phyloP scores from a whole-genome alignment of 2,113 vertebrate genomes.

The Oryzias woworae region DNA sequence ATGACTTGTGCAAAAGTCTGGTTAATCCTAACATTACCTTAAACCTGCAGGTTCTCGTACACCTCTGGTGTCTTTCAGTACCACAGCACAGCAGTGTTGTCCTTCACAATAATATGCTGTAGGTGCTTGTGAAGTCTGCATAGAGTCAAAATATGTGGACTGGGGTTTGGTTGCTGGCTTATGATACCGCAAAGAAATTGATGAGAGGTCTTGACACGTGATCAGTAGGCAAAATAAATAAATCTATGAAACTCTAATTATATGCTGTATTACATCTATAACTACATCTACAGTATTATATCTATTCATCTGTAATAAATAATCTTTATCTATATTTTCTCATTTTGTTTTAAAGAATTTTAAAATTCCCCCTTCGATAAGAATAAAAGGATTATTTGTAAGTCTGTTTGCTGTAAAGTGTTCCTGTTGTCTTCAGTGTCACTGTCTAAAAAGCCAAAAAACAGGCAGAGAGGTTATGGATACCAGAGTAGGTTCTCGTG shows the following conservation, averaged over 20 bases:
- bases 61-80: conserved; percentile 8
- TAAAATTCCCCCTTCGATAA: conserved; percentile 50
- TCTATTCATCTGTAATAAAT: conserved; percentile 52
- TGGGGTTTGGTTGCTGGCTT: conserved; percentile 47
- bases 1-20: conserved; percentile 47
- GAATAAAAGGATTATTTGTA: conserved; percentile 34
- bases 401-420: conserved; percentile 28
- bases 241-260: conserved; percentile 55
- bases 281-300: conserved; percentile 54
- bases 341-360: conserved; percentile 49
- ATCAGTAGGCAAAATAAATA: conserved; percentile 59
- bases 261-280: conserved; percentile 46
- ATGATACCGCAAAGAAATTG: conserved; percentile 32
- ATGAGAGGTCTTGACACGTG: conserved; percentile 38
- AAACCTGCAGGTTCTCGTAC: conserved; percentile 6
- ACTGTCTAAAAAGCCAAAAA: conserved; percentile 21
- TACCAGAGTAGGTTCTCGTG: conserved; percentile 39
- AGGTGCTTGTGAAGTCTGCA: conserved; percentile 66
- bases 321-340: conserved; percentile 55
- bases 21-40: conserved; percentile 32
- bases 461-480: conserved; percentile 4
- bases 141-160: conserved; percentile 63
- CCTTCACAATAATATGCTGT: conserved; percentile 23
- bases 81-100: conserved; percentile 22
- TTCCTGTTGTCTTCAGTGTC: conserved; percentile 14